phyloP scores from a whole-genome alignment of 2,888 invertebrate genomes.

The Lucinisca nassula region DNA sequence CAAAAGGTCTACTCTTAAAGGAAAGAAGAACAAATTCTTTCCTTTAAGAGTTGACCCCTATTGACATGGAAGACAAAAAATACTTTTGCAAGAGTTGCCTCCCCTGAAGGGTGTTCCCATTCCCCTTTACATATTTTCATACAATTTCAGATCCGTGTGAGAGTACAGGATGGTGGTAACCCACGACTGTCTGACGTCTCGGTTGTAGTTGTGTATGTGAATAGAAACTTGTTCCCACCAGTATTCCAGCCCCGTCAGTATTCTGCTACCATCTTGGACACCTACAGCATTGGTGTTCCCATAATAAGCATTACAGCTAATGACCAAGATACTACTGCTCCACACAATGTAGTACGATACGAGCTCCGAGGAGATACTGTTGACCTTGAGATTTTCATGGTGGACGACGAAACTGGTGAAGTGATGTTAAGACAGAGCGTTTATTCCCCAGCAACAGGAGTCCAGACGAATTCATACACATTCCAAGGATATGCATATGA shows the following conservation, averaged over 20 bases:
- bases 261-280: constrained; percentile 74
- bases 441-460: constrained; percentile 38
- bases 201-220: constrained; percentile 73
- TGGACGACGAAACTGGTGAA: constrained; percentile 74
- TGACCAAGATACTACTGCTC: constrained; percentile 76
- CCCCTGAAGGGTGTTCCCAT: no score
- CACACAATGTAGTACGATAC: constrained; percentile 82
- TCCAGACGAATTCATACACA: constrained; percentile 30
- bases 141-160: constrained; percentile 77
- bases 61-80: no score
- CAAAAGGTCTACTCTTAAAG: no score
- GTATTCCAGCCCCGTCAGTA: constrained; percentile 66
- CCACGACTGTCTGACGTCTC: constrained; percentile 77
- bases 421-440: constrained; percentile 67
- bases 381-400: constrained; percentile 77
- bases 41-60: no score
- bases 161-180: constrained; percentile 82
- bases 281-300: constrained; percentile 71
- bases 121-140: no score
- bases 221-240: constrained; percentile 77
- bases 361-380: constrained; percentile 71
- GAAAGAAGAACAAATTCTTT: no score
- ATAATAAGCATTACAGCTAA: constrained; percentile 78
- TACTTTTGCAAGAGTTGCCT: no score
- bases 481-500: constrained; percentile 80